These are phyloP conservation scores for Centruroides sculpturatus DNA, from an alignment of 1,140 invertebrate species.

Conservation along the genomic window DNA sequence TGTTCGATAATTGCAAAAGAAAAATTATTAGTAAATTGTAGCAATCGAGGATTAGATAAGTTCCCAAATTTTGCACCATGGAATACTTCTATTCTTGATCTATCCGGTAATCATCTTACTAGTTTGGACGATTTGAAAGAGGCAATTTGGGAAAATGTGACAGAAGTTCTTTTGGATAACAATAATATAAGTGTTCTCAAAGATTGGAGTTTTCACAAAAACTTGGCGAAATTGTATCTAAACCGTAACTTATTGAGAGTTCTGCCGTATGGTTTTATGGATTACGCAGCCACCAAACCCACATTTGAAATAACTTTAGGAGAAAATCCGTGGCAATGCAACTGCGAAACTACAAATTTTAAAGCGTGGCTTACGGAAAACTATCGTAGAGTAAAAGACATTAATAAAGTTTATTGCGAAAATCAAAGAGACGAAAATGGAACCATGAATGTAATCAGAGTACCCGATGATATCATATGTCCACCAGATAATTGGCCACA, in stretches of 20 bases:
- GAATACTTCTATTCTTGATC: constrained; percentile 32
- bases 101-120: constrained; percentile 34
- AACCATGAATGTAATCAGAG: constrained; percentile 25
- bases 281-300: constrained; percentile 1
- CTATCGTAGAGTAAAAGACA: constrained; percentile 18
- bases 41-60: constrained; percentile 17
- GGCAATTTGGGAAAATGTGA: constrained; percentile 22
- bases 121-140: constrained; percentile 24
- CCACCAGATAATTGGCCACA: constrained; percentile 12
- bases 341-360: constrained; percentile 39
- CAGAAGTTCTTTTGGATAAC: constrained; percentile 32
- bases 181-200: constrained; percentile 34
- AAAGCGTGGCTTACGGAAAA: constrained; percentile 39
- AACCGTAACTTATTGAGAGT: constrained; percentile 13
- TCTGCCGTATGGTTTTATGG: constrained; percentile 7
- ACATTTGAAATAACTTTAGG: constrained; percentile 26
- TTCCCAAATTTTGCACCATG: constrained; percentile 5
- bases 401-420: constrained; percentile 14
- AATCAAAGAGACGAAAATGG: constrained; percentile 4
- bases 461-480: constrained; percentile 25
- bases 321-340: constrained; percentile 46
- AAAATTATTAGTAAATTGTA: constrained; percentile 37
- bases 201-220: constrained; percentile 7
- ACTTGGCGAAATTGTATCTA: constrained; percentile 15
- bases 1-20: constrained; percentile 34